phyloP scores from a whole-genome alignment of 2,888 invertebrate species.

The Macrosiphum euphorbiae region DNA sequence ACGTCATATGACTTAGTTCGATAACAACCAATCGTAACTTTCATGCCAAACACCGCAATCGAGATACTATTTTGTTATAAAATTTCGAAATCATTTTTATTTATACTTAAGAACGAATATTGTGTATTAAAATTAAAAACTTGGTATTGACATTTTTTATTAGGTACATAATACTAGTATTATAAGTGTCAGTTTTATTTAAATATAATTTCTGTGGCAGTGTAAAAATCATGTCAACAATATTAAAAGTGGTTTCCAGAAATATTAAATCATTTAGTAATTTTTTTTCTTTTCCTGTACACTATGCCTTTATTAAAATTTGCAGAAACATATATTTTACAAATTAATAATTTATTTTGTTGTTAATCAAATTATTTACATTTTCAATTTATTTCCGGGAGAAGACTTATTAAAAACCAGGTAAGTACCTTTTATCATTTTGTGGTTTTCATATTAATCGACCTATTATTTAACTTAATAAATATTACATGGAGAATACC shows the following conservation, averaged over 20 bases:
- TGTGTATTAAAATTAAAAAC: background rate
- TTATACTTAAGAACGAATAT: no score
- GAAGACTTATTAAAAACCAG: background rate
- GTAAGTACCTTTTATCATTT: background rate
- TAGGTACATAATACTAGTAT: background rate
- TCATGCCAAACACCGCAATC: no score
- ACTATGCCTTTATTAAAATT: background rate
- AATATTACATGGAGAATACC: conserved; percentile 26
- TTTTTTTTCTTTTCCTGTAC: no score
- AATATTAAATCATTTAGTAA: background rate
- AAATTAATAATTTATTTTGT: background rate
- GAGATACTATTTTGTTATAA: no score
- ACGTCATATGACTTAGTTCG: no score
- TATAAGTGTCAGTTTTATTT: background rate
- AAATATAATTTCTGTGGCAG: background rate
- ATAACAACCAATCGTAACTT: background rate
- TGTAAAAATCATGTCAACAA: background rate
- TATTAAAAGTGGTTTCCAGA: background rate
- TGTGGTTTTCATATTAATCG: background rate
- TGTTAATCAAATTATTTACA: background rate
- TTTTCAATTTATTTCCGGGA: background rate
- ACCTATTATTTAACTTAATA: background rate
- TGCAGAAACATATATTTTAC: background rate
- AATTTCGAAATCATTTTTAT: no score
- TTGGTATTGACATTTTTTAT: background rate